These are phyloP conservation scores for Brachyhypopomus gauderio DNA, from an alignment of 2,113 vertebrate genomes.

Conservation along the genomic window DNA sequence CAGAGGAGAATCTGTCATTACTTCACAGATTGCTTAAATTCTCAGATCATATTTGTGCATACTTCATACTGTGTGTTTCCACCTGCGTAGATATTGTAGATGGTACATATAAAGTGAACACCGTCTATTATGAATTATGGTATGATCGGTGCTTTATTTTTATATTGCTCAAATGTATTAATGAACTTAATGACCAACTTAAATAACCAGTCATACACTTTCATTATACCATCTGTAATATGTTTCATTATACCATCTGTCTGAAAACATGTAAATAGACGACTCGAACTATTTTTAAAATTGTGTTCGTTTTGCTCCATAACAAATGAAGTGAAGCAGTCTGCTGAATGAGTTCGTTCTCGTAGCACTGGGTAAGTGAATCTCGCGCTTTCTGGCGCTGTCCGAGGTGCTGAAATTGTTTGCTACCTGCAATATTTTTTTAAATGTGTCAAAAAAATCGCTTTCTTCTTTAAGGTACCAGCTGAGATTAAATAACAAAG, in stretches of 20 bases:
- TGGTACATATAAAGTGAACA: neutral
- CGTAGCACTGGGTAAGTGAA: neutral
- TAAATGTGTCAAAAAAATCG: neutral
- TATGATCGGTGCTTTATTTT: neutral
- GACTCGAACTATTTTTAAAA: neutral
- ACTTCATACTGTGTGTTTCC: neutral
- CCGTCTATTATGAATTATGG: neutral
- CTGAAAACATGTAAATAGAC: neutral
- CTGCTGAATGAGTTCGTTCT: neutral
- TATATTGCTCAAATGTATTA: neutral
- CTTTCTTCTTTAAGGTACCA: neutral
- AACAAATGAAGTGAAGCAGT: neutral
- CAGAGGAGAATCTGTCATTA: neutral
- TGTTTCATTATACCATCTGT: neutral
- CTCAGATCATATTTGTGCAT: neutral
- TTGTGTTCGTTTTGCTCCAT: neutral
- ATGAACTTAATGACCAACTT: neutral
- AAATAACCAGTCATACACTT: neutral
- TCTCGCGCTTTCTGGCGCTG: conserved; percentile 55
- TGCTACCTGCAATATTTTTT: neutral
- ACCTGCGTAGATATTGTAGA: neutral
- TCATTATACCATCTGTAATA: neutral
- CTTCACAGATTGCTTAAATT: too few species aligned
- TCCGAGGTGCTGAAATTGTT: conserved; percentile 71
- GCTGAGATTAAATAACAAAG: neutral